A percentile compares a stretch with the other conserved stretches of the same genome.
Conservation (phyloP, 2,113 vertebrate genomes). For the Rhabdornis inornatus region DNA sequence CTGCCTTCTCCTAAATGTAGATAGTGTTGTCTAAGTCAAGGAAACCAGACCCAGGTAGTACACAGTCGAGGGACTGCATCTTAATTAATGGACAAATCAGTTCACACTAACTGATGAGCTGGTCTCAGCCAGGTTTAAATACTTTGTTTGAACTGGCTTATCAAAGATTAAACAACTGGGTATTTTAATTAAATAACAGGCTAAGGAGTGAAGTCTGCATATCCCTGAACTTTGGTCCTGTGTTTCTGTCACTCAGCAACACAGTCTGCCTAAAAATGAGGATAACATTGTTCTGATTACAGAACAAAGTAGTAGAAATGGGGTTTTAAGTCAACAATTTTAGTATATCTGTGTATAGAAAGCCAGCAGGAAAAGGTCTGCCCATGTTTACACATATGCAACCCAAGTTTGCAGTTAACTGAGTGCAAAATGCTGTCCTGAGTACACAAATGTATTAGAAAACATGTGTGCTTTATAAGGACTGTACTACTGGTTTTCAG, state of each 20-base stretch:
- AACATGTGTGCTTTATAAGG: constrained; percentile 70
- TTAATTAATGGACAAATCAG: not conserved
- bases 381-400: not conserved
- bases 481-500: constrained; percentile 72
- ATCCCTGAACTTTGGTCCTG: not conserved
- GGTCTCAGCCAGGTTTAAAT: not conserved
- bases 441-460: constrained; percentile 59
- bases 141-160: not conserved
- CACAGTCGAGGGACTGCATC: not conserved
- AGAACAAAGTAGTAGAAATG: not conserved
- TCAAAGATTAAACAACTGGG: not conserved
- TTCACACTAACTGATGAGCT: not conserved
- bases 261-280: not conserved
- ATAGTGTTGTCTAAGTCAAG: not conserved
- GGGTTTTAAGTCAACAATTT: not conserved
- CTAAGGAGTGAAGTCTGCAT: not conserved
- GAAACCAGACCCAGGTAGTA: not conserved
- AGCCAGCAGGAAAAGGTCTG: not conserved
- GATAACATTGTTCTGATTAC: not conserved
- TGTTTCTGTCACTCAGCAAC: not conserved
- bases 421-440: constrained; percentile 12
- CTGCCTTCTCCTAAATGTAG: not conserved
- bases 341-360: not conserved
- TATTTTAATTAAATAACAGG: not conserved
- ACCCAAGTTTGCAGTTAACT: not conserved